These are phyloP conservation scores for Corythucha ciliata DNA, from an alignment of 2,888 invertebrate genomes.

Conservation along the genomic window DNA sequence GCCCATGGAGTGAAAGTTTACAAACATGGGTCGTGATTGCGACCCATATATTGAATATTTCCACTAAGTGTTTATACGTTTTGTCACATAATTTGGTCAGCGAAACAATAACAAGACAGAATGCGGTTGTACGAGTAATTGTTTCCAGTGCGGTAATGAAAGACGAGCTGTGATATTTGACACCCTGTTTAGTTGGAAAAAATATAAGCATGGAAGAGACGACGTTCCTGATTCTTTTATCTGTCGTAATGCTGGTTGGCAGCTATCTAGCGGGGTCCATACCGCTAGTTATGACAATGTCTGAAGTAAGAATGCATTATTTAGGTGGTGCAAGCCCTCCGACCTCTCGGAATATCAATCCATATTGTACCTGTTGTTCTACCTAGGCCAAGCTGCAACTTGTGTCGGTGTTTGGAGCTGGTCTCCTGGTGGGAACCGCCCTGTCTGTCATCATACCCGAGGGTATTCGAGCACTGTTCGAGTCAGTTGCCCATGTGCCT, in stretches of 20 bases:
- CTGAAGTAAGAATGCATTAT: slow-evolving; percentile 60
- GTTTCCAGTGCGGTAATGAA: too few species aligned
- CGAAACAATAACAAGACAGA: too few species aligned
- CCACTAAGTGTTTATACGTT: too few species aligned
- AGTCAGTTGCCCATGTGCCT: slow-evolving; percentile 27
- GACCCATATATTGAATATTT: too few species aligned
- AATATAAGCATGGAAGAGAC: slow-evolving; percentile 64
- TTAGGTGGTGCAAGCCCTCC: too few species aligned
- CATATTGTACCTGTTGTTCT: slow-evolving; percentile 31
- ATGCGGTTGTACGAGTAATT: too few species aligned
- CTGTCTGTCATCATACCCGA: slow-evolving; percentile 97
- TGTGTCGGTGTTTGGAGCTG: slow-evolving; percentile 92
- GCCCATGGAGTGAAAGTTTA: too few species aligned
- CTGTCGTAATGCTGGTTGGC: slow-evolving; percentile 88
- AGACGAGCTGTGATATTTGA: not conserved
- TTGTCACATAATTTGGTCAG: too few species aligned
- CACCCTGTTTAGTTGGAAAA: not conserved
- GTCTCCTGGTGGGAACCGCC: slow-evolving; percentile 93
- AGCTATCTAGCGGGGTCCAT: slow-evolving; percentile 92
- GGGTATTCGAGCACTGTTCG: slow-evolving; percentile 75
- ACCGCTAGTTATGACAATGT: slow-evolving; percentile 85
- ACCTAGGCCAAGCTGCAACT: slow-evolving; percentile 84
- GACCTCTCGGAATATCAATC: slow-evolving; percentile 4
- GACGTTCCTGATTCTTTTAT: slow-evolving; percentile 68
- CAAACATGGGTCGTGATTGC: too few species aligned